Evolutionary conservation across 2,888 invertebrate species (phyloP), one percentile per base, ranked within the genome.

Genomic region (Falcaria lacertinaria): DNA sequence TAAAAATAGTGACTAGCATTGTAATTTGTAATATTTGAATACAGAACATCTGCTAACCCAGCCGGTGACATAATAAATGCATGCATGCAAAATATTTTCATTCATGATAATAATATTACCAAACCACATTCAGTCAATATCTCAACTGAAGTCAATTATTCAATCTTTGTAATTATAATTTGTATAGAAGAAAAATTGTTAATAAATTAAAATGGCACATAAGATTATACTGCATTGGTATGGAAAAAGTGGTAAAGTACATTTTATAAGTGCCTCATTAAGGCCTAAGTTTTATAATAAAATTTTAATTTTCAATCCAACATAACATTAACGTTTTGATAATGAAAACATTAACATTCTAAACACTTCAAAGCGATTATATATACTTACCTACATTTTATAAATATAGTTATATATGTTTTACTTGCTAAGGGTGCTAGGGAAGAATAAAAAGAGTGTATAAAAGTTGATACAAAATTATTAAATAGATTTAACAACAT

Each of bases 391-490:
- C 11, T 28, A 28, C 11, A 11, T 42, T 33, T 43, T 45, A 47
- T 49, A 19, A 15, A 7, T 34, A 14, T 34, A 34, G 52, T 46
- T 52, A 51, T 52, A 55, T 53, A 54, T 59, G 57, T 56, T 49
- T 54, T 50, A 64, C 62, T 66, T 62, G 48, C 77, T 84, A 85
- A 75, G 76, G 82, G 88, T 89, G 89, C 88, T 86, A 81, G 80
- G 88, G 85, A 87, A 87, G 84, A 82, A 79, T 87, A 85, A 89
- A 87, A 87, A 76, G 80, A 87, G 88, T 88, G 89, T 89, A 89
- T 85, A 88, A 89, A 89, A 89, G 76, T 88, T 80, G 66, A 74
- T 87, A 88, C 74, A 88, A 87, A 88, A 87, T 79, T 81, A 78
- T 83, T 75, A 78, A 80, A 82, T 81, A 84, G 82, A 77, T 82